A percentile compares a stretch with the other conserved stretches of the same genome.
phyloP scores from a whole-genome alignment of 1,140 invertebrate genomes.

The Aphelenchoides avenae region DNA sequence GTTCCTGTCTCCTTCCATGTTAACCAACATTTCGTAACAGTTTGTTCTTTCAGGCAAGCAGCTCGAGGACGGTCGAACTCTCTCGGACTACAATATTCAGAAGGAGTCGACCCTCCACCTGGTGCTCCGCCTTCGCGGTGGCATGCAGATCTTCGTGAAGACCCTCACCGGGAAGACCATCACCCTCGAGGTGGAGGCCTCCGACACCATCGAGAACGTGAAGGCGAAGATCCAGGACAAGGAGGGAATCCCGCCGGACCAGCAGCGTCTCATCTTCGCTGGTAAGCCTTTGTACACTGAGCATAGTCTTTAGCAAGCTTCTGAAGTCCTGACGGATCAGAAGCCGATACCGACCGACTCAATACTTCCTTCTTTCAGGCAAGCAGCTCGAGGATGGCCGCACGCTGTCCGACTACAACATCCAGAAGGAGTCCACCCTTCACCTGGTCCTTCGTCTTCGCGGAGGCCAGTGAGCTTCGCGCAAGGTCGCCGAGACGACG shows the following conservation, averaged over 20 bases:
- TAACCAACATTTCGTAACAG: too few species aligned
- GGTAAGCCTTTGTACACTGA: conserved; percentile 38
- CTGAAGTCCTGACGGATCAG: too few species aligned
- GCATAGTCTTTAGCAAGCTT: too few species aligned
- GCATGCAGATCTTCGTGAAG: conserved; percentile 66
- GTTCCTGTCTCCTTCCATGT: too few species aligned
- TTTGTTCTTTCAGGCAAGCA: conserved; percentile 58
- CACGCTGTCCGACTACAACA: conserved; percentile 86
- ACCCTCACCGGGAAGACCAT: conserved; percentile 62
- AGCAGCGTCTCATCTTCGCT: conserved; percentile 56
- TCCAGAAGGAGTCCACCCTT: conserved; percentile 71
- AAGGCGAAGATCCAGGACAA: conserved; percentile 63
- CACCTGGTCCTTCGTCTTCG: conserved; percentile 68
- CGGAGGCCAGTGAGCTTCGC: too few species aligned
- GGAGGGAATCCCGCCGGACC: conserved; percentile 59
- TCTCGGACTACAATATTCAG: conserved; percentile 70
- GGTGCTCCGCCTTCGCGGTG: conserved; percentile 73
- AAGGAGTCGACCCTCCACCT: conserved; percentile 65
- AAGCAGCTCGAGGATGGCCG: conserved; percentile 89
- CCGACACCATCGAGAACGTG: conserved; percentile 62
- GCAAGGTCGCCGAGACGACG: too few species aligned
- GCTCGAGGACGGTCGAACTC: conserved; percentile 61
- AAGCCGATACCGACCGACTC: too few species aligned
- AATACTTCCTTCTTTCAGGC: conserved; percentile 52
- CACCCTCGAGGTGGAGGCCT: conserved; percentile 57